Evolutionary conservation across 23 tunicate genomes (phyloP).

Genomic region (Corella eumyota): DNA sequence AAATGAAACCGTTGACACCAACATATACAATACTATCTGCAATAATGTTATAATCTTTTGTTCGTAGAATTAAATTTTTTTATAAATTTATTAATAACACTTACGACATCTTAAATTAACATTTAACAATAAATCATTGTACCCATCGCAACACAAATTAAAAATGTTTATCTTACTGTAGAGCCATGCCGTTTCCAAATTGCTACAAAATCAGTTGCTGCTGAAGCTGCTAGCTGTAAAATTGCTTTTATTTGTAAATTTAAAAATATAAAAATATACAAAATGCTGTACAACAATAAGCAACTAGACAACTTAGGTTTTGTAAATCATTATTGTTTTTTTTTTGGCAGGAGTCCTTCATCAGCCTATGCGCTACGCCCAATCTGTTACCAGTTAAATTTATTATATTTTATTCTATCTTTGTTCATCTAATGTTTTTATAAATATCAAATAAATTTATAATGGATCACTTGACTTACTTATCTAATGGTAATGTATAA

Average conservation of each 20-base stretch:
- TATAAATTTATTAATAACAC: neutral
- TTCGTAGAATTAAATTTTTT: neutral
- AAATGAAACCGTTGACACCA: constrained; percentile 56
- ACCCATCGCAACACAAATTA: neutral
- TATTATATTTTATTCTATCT: too few species aligned
- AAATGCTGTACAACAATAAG: constrained; percentile 3
- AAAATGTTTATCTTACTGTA: constrained; percentile 32
- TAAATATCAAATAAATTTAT: too few species aligned
- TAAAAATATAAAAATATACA: constrained; percentile 3
- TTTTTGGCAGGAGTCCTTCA: neutral
- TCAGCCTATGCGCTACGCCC: neutral
- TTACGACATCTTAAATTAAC: neutral
- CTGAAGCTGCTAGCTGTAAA: constrained; percentile 38
- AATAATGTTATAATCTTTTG: neutral
- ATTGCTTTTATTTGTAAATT: too few species aligned
- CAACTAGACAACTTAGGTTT: constrained; percentile 6
- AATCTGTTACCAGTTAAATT: too few species aligned
- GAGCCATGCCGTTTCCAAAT: constrained; percentile 46
- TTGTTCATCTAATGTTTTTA: too few species aligned
- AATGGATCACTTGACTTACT: too few species aligned
- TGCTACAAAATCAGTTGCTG: constrained; percentile 64
- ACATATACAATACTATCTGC: constrained; percentile 62
- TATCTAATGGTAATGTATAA: too few species aligned
- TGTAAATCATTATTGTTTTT: constrained; percentile 5
- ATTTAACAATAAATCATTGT: neutral